Conservation (phyloP, 2,113 vertebrate species). For the Noctilio leporinus region DNA sequence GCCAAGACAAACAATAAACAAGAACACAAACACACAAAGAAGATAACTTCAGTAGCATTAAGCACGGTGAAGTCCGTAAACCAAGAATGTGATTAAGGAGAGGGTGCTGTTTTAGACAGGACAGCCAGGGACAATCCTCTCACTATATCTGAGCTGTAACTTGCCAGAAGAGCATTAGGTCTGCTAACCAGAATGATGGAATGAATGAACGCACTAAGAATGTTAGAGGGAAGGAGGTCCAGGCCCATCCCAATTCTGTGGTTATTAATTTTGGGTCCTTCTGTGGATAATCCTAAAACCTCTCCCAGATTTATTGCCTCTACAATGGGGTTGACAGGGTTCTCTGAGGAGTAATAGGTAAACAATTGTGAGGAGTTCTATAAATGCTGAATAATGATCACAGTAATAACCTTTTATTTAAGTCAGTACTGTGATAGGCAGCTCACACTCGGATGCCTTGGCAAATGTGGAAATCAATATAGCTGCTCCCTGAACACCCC, state of each 20-base stretch:
- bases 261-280: neutral
- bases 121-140: neutral
- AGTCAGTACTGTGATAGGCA: constrained; percentile 25
- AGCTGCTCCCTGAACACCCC: neutral
- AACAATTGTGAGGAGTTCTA: constrained; percentile 52
- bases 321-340: neutral
- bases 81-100: neutral
- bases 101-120: neutral
- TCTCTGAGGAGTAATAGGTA: constrained; percentile 44
- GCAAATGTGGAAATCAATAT: constrained; percentile 54
- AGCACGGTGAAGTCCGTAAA: neutral
- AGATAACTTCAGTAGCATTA: neutral
- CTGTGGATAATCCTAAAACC: neutral
- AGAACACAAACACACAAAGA: neutral
- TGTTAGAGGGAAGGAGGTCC: neutral
- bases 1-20: neutral
- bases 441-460: constrained; percentile 50
- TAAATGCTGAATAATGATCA: constrained; percentile 60
- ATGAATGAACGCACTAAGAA: neutral
- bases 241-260: neutral
- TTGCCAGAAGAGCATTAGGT: neutral
- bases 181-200: neutral
- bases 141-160: neutral
- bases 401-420: constrained; percentile 55
- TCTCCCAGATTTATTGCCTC: constrained; percentile 15